Percentiles rank a stretch among this genome's conserved stretches.
These are phyloP conservation scores for Dipodomys ordii DNA, from an alignment of 2,113 vertebrate species.

Conservation along the genomic window DNA sequence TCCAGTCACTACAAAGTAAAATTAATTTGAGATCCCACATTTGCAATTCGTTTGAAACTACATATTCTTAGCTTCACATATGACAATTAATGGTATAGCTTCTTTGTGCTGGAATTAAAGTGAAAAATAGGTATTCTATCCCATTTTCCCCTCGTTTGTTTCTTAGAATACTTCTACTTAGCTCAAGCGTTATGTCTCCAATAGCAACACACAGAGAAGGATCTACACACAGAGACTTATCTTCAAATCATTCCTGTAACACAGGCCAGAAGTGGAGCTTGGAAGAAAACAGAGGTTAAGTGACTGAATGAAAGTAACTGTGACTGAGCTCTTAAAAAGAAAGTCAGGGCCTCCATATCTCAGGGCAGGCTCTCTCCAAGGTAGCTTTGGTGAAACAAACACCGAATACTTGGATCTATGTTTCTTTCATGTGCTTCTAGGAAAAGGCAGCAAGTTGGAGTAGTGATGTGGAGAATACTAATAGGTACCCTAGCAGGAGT, in stretches of 20 bases:
- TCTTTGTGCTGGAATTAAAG: neutral
- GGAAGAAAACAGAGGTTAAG: slow-evolving; percentile 40
- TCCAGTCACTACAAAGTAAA: neutral
- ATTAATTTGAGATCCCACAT: neutral
- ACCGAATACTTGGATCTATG: neutral
- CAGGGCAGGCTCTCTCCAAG: neutral
- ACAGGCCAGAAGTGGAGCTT: neutral
- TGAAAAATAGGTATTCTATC: neutral
- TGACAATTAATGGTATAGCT: neutral
- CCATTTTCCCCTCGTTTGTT: neutral
- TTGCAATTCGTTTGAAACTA: neutral
- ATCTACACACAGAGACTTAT: neutral
- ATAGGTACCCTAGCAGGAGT: neutral
- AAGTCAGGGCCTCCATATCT: neutral
- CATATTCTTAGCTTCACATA: neutral
- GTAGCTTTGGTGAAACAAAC: neutral
- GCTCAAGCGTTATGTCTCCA: neutral
- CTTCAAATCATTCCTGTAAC: neutral
- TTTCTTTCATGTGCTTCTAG: slow-evolving; percentile 46
- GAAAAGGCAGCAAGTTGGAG: slow-evolving; percentile 31
- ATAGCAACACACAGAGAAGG: neutral
- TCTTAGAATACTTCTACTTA: neutral
- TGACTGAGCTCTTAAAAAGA: slow-evolving; percentile 15
- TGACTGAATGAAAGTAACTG: slow-evolving; percentile 22
- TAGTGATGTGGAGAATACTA: slow-evolving; percentile 42